Percentiles rank a stretch among this genome's conserved stretches.
These are phyloP conservation scores for Okapia johnstoni DNA, from an alignment of 2,113 vertebrate species.

Conservation along the genomic window DNA sequence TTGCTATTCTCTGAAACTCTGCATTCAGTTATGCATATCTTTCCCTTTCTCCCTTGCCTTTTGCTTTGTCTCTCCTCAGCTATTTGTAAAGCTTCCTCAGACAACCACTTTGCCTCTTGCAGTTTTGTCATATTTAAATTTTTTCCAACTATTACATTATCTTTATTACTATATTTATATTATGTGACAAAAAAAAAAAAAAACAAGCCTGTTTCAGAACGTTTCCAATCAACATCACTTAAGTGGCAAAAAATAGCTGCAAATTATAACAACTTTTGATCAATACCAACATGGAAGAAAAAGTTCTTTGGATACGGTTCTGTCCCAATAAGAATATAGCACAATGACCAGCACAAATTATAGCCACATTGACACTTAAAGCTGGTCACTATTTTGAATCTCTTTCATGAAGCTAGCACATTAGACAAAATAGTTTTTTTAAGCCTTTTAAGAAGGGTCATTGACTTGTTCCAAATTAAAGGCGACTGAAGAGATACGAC, in stretches of 20 bases:
- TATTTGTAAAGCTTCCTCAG: not conserved
- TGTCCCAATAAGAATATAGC: slow-evolving; percentile 78
- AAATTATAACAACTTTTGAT: slow-evolving; percentile 74
- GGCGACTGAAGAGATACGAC: not conserved
- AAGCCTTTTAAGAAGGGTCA: not conserved
- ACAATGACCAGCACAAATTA: slow-evolving; percentile 76
- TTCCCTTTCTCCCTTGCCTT: not conserved
- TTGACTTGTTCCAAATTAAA: not conserved
- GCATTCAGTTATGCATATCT: not conserved
- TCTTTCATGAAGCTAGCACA: slow-evolving; percentile 68
- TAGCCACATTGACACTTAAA: slow-evolving; percentile 79
- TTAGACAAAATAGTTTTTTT: slow-evolving; percentile 59
- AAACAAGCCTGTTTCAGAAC: slow-evolving; percentile 70
- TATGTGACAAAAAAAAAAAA: slow-evolving; percentile 61
- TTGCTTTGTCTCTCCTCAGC: not conserved
- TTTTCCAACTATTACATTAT: slow-evolving; percentile 66
- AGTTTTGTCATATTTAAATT: not conserved
- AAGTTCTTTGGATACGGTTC: slow-evolving; percentile 72
- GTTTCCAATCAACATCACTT: slow-evolving; percentile 73
- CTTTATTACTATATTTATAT: slow-evolving; percentile 74
- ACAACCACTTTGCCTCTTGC: not conserved
- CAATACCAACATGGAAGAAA: slow-evolving; percentile 70
- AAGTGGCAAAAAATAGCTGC: slow-evolving; percentile 69
- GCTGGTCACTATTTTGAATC: slow-evolving; percentile 72
- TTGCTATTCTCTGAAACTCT: not conserved